These are phyloP conservation scores for Odontamblyopus rebecca DNA, from an alignment of 2,797 vertebrate genomes.

Conservation along the genomic window DNA sequence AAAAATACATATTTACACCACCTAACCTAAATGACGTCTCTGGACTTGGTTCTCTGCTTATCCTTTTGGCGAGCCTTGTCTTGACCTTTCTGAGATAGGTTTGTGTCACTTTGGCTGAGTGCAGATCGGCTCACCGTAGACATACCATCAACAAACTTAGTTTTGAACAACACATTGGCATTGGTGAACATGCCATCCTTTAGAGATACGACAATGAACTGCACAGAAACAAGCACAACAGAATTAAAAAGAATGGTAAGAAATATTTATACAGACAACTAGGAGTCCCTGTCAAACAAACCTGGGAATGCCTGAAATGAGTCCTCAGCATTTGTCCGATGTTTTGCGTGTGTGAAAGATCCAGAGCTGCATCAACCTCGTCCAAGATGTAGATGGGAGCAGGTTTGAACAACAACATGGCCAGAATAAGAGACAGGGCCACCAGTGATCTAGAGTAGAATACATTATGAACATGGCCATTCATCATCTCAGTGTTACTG, in stretches of 20 bases:
- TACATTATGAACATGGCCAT: too few species aligned
- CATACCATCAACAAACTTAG: conserved; percentile 92
- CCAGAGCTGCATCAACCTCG: conserved; percentile 96
- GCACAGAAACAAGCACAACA: conserved; percentile 8
- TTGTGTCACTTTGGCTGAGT: conserved; percentile 72
- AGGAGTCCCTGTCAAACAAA: conserved; percentile 36
- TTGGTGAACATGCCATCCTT: conserved; percentile 99
- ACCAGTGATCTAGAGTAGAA: conserved; percentile 86
- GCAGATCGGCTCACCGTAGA: conserved; percentile 83
- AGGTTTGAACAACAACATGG: conserved; percentile 96
- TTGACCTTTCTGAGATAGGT: conserved; percentile 40
- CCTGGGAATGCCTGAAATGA: conserved; percentile 94
- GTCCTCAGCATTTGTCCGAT: conserved; percentile 95
- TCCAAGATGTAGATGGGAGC: conserved; percentile 98
- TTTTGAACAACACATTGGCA: conserved; percentile 94
- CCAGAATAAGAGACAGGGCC: conserved; percentile 92
- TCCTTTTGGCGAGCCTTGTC: conserved; percentile 73
- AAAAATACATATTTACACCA: not conserved
- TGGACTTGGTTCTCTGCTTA: conserved; percentile 54
- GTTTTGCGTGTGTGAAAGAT: conserved; percentile 97
- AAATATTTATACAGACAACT: not conserved
- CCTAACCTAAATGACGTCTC: not conserved
- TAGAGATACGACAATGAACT: conserved; percentile 97
- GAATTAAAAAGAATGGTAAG: not conserved
- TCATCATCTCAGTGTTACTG: too few species aligned